These are phyloP conservation scores for Hycleus phaleratus DNA, from an alignment of 1,140 invertebrate genomes.

Conservation along the genomic window DNA sequence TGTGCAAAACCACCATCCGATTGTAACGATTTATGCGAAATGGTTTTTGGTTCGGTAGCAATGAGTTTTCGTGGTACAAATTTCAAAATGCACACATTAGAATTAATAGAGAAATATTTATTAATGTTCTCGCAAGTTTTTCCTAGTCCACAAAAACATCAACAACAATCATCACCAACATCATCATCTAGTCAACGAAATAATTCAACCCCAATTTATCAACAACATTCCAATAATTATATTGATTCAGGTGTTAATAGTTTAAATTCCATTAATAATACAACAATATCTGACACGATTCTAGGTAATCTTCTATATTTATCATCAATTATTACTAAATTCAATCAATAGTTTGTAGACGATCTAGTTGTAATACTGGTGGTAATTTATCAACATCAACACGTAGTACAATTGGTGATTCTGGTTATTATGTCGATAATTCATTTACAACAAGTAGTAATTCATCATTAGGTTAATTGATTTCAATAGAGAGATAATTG, in stretches of 20 bases:
- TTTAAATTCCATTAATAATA: constrained; percentile 33
- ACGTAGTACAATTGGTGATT: constrained; percentile 31
- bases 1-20: constrained; percentile 58
- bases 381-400: constrained; percentile 15
- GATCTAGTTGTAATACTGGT: constrained; percentile 28
- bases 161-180: constrained; percentile 4
- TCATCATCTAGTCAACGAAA: constrained; percentile 11
- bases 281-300: constrained; percentile 34
- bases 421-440: constrained; percentile 30
- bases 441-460: constrained; percentile 23
- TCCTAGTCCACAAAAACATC: constrained; percentile 28
- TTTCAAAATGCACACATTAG: constrained; percentile 72
- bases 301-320: constrained; percentile 20
- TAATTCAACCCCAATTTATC: constrained; percentile 21
- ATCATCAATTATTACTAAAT: background rate
- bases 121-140: constrained; percentile 56
- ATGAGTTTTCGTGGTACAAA: constrained; percentile 78
- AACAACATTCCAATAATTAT: constrained; percentile 31
- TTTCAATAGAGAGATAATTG: background rate
- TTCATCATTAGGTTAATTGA: background rate
- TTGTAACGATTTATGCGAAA: constrained; percentile 69
- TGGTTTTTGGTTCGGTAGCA: constrained; percentile 82
- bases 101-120: constrained; percentile 55
- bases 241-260: constrained; percentile 34
- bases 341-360: constrained; percentile 20